Base-by-base conservation (phyloP, 2,113 vertebrate species). In the Aptenodytes patagonicus region DNA sequence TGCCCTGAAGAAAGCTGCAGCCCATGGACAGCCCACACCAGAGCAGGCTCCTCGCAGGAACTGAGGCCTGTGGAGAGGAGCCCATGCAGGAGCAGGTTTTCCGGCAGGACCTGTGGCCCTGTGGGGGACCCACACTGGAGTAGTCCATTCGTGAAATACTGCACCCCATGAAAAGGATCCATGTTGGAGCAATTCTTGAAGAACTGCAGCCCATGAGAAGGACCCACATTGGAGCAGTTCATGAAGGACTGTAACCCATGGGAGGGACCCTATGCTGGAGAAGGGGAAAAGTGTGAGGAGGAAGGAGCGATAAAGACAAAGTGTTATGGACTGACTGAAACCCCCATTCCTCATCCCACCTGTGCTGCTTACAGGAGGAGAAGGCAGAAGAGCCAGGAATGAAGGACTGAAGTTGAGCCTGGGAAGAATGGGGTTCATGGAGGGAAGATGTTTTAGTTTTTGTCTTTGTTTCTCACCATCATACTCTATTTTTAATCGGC, bases 301-400 rank as follows among this genome's bases (percentile, higher is more conserved):
- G 4, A 32, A 76, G 28, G 18, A 60, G 5, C 5, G 8, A 51
- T 6, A 25, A 90, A 55, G 7, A 46, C 5, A n/a, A 46, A 20
- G 24, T 2, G 0, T 13, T 66, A 42, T 26, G 18, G 22, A 28
- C 18, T 65, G 25, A 28, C 51, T 75, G 40, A 20, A 61, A 42
- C 28, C 38, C 19, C n/a, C 18, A n/a, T 64, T 85, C 38, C 26
- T 31, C 29, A 49, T 62, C 31, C 26, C 24, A 34, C 26, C 51
- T 44, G n/a, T 0, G 3, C 2, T 54, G 24, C 16, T 84, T 10
- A 9, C 2, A 4, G 18, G 5, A 8, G 54, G 10, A 61, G 19
- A 38, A 68, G 18, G 28, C 61, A 79, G 32, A 52, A 79, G 20
- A 52, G 25, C 70, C 20, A 65, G 15, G 24, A 60, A 60, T 25